Conservation (phyloP, 2,113 vertebrate genomes). For the Pelecanoides urinatrix region DNA sequence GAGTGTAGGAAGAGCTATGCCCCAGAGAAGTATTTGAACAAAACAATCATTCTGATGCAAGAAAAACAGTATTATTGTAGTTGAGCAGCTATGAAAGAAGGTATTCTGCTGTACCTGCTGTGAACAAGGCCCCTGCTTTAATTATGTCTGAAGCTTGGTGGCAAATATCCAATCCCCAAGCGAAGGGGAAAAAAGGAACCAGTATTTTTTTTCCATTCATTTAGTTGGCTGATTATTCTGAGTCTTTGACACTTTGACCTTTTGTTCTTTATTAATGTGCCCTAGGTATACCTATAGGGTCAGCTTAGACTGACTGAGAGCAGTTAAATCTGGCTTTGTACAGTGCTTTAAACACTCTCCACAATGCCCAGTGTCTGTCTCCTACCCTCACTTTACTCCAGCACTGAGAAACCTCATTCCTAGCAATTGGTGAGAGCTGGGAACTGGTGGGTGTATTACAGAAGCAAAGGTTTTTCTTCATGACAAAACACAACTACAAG, state of each 20-base stretch:
- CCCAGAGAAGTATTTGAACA: slow-evolving; percentile 2
- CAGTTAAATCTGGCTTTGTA: slow-evolving; percentile 18
- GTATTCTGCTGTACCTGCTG: slow-evolving; percentile 53
- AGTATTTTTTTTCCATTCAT: slow-evolving; percentile 17
- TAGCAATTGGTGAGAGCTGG: neutral
- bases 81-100: slow-evolving; percentile 22
- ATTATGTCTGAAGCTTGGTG: slow-evolving; percentile 47
- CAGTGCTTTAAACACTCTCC: neutral
- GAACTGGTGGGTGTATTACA: neutral
- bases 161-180: slow-evolving; percentile 53
- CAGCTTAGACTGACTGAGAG: neutral
- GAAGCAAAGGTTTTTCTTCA: neutral
- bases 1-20: neutral
- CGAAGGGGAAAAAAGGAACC: neutral
- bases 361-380: neutral
- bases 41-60: slow-evolving; percentile 27
- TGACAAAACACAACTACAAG: neutral
- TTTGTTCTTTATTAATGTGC: slow-evolving; percentile 49
- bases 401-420: neutral
- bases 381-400: neutral
- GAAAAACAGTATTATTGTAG: slow-evolving; percentile 26
- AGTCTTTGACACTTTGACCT: slow-evolving; percentile 51
- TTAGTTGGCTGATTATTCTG: slow-evolving; percentile 39
- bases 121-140: slow-evolving; percentile 44
- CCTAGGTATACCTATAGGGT: slow-evolving; percentile 18